Evolutionary conservation across 2,888 invertebrate species (phyloP), one percentile per base, ranked within the genome.

Genomic region (Drosophila aldrichi): DNA sequence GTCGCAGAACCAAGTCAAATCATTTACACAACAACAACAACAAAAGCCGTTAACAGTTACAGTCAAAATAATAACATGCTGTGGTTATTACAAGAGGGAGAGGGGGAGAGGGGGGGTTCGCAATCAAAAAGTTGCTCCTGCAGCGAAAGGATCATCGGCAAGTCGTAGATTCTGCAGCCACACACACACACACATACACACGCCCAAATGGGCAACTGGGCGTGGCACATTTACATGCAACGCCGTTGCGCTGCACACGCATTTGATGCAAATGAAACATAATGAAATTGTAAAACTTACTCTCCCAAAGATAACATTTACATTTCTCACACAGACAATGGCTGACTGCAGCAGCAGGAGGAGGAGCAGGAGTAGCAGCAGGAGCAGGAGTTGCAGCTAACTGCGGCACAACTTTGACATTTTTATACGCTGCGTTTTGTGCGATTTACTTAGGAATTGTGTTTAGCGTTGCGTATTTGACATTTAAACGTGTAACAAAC

Each of bases 361-460:
- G 2, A 22, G 51, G 16, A 16, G 6, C 1, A 40, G 40, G 7
- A 38, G 36, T 2, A 29, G 20, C 20, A n/a, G 51, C 3, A 12
- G 64, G 18, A 20, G 20, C 7, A 25, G 32, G 2, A 22, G 7
- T 0, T 3, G 64, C 36, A 34, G 34, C 5, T 57, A 72, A 59
- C 75, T 66, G 71, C 51, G 57, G 76, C 66, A 61, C 66, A 89
- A 89, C 87, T 84, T 84, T 87, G 88, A 84, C 88, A 84, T 87
- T 84, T 84, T 89, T 89, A 87, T 89, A 70, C 54, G 81, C 67
- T 62, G 80, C 86, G 60, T 80, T 81, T 72, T 73, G 80, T 79
- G 81, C 89, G 89, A 89, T 89, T 84, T 87, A 88, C 89, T 89
- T 83, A 81, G 84, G 70, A 89, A 87, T 83, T 84, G 89, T 87